Conservation (phyloP, 1,140 invertebrate genomes). For the Tribolium madens region DNA sequence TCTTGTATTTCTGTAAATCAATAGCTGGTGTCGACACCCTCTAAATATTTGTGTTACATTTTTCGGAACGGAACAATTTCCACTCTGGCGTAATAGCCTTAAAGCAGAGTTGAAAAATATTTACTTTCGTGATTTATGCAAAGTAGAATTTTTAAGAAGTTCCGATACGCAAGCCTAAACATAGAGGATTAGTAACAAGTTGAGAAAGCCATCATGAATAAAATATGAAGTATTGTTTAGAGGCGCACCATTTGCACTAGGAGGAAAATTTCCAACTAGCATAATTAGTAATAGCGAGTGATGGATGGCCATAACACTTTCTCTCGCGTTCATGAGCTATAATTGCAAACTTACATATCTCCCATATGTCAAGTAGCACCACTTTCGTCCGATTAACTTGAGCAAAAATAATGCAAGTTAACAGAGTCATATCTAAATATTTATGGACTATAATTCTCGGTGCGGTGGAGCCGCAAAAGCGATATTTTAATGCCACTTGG, state of each 20-base stretch:
- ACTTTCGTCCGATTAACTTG: neutral
- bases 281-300: neutral
- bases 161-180: neutral
- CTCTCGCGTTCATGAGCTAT: neutral
- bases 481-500: neutral
- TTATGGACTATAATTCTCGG: neutral
- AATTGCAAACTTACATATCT: neutral
- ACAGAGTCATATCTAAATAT: conserved; percentile 4
- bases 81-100: too few relatives aligned
- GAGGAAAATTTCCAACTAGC: neutral
- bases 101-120: neutral
- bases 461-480: neutral
- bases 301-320: conserved; percentile 7
- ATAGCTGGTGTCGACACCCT: conserved; percentile 6
- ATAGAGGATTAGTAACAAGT: neutral
- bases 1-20: conserved; percentile 12
- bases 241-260: neutral
- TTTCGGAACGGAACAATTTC: neutral
- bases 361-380: neutral
- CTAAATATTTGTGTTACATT: neutral
- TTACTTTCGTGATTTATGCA: neutral
- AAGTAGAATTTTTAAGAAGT: neutral
- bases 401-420: neutral
- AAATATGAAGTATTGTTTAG: neutral
- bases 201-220: neutral